Percentiles rank a stretch among this genome's conserved stretches.
Conservation (phyloP, 2,113 vertebrate genomes). For the Phasianus colchicus region DNA sequence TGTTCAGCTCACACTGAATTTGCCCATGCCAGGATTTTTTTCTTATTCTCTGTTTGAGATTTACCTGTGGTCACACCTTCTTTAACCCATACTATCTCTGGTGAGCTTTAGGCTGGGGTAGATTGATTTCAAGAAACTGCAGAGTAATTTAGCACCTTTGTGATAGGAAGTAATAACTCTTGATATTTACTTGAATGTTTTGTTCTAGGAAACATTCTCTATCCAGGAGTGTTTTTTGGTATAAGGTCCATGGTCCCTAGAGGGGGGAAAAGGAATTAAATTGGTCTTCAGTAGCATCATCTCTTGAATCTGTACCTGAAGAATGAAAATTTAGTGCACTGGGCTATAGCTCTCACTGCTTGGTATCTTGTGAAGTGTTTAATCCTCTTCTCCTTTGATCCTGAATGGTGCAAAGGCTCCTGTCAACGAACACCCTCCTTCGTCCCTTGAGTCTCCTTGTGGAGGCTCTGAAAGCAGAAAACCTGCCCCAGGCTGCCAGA, state of each 20-base stretch:
- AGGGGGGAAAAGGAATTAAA: background rate
- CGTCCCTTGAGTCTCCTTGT: background rate
- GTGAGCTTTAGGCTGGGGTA: background rate
- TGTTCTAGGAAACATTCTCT: background rate
- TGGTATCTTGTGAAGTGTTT: background rate
- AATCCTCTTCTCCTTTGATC: background rate
- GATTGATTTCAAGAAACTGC: background rate
- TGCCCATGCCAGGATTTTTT: slow-evolving; percentile 35
- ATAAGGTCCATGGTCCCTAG: background rate
- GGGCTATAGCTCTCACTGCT: background rate
- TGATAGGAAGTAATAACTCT: background rate
- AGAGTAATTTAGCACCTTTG: background rate
- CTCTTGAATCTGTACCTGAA: background rate
- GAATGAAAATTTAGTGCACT: background rate
- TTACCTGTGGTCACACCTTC: slow-evolving; percentile 3
- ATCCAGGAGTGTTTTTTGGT: background rate
- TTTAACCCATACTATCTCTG: background rate
- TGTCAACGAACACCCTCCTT: background rate
- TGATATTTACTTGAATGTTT: background rate
- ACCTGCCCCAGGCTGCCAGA: background rate
- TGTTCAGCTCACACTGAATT: slow-evolving; percentile 29
- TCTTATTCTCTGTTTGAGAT: background rate
- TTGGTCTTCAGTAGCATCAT: background rate
- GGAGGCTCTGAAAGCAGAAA: background rate
- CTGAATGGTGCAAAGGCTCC: background rate